Conservation (phyloP, 2,888 invertebrate species). For the Choreutis nemorana region DNA sequence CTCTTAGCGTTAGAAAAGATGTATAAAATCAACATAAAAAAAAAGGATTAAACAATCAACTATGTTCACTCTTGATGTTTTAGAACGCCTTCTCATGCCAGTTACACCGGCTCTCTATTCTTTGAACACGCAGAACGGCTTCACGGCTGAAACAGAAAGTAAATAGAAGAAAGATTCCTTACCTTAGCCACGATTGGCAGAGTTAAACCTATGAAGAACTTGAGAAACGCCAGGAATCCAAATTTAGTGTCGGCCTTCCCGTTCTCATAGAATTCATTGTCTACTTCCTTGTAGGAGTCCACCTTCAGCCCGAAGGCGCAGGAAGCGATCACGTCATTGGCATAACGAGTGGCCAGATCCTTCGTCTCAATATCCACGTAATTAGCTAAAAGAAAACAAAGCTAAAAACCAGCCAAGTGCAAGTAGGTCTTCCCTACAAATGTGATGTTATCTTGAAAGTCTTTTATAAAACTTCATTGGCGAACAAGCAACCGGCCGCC, state of each 20-base stretch:
- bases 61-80: background rate
- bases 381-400: conserved; percentile 8
- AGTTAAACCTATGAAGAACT: conserved; percentile 16
- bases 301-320: conserved; percentile 58
- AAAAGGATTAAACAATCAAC: no score
- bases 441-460: background rate
- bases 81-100: background rate
- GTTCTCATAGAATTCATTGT: conserved; percentile 61
- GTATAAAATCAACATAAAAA: no score
- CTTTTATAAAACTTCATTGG: conserved; percentile 3
- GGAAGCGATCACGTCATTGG: conserved; percentile 61
- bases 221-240: conserved; percentile 15
- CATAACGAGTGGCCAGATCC: conserved; percentile 39
- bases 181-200: conserved; percentile 19
- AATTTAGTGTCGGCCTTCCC: conserved; percentile 50
- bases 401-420: no score
- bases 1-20: no score
- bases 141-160: background rate
- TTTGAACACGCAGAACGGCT: no score
- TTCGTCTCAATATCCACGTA: conserved; percentile 24
- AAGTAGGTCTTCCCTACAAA: no score
- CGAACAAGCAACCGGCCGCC: no score
- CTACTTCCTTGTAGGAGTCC: conserved; percentile 55
- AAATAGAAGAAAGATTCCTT: conserved; percentile 4
- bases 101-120: no score